Percentiles rank a stretch among this genome's conserved stretches.
Evolutionary conservation across 1,140 invertebrate species (phyloP).

Genomic region (Achatina immaculata): DNA sequence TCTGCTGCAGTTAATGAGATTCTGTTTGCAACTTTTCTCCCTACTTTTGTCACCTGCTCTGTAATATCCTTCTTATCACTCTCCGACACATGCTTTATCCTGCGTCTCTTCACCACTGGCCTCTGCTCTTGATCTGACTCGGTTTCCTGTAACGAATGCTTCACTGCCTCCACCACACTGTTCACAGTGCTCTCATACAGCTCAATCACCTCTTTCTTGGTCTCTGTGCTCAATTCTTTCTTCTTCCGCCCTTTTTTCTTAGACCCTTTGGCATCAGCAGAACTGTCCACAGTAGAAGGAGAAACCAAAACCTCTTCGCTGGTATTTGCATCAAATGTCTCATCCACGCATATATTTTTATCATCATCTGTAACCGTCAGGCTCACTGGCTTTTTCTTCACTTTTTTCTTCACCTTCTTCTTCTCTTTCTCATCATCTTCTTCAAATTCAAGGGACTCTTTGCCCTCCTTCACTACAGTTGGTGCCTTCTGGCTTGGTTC

Average conservation of each 20-base stretch:
- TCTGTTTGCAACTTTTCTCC: background rate
- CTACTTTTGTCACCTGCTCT: background rate
- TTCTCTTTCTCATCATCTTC: slow-evolving; percentile 43
- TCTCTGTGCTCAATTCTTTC: slow-evolving; percentile 42
- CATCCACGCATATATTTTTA: background rate
- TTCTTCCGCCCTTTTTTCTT: slow-evolving; percentile 69
- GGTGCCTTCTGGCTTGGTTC: slow-evolving; percentile 35
- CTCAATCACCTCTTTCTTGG: slow-evolving; percentile 43
- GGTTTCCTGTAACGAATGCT: slow-evolving; percentile 32
- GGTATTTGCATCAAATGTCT: background rate
- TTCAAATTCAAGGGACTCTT: background rate
- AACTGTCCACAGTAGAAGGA: background rate
- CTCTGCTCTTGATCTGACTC: slow-evolving; percentile 18
- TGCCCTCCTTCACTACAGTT: background rate
- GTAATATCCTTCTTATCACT: slow-evolving; percentile 38
- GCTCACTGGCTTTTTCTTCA: slow-evolving; percentile 41
- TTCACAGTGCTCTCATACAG: slow-evolving; percentile 44
- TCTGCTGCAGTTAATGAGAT: slow-evolving; percentile 19
- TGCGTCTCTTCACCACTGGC: slow-evolving; percentile 28
- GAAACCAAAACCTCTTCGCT: background rate
- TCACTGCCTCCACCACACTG: slow-evolving; percentile 43
- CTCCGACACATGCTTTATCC: slow-evolving; percentile 36
- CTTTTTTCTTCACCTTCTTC: slow-evolving; percentile 54
- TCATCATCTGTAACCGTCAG: slow-evolving; percentile 20
- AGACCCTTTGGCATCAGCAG: slow-evolving; percentile 26